These are phyloP conservation scores for Hydrochoerus hydrochaeris DNA, from an alignment of 2,113 vertebrate species.

Conservation along the genomic window DNA sequence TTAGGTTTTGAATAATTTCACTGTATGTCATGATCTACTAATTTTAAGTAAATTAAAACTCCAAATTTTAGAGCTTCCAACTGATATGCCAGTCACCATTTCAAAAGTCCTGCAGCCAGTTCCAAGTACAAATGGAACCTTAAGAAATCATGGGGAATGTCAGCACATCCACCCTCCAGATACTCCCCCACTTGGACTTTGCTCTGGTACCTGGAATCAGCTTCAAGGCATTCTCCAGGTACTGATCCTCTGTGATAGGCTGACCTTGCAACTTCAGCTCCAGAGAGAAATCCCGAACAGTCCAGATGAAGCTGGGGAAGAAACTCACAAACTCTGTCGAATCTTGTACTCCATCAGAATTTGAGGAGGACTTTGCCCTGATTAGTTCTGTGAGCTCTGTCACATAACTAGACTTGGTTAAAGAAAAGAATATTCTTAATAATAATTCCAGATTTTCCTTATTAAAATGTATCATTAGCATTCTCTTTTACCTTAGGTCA, in stretches of 20 bases:
- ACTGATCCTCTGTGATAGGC: constrained; percentile 70
- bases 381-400: constrained; percentile 83
- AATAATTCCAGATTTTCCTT: constrained; percentile 39
- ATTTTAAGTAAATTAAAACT: background rate
- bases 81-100: background rate
- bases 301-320: constrained; percentile 86
- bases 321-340: constrained; percentile 76
- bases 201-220: constrained; percentile 70
- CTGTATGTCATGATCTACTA: background rate
- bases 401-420: constrained; percentile 78
- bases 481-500: background rate
- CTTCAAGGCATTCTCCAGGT: constrained; percentile 80
- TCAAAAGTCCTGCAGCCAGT: background rate
- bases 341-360: background rate
- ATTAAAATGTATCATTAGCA: background rate
- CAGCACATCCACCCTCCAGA: background rate
- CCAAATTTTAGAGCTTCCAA: background rate
- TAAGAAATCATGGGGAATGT: background rate
- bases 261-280: constrained; percentile 64
- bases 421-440: constrained; percentile 53
- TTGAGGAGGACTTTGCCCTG: constrained; percentile 75
- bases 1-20: background rate
- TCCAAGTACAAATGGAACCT: background rate
- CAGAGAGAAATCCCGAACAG: constrained; percentile 85
- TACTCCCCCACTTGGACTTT: background rate